These are phyloP conservation scores for Ceyx margarethae DNA, from an alignment of 2,113 vertebrate genomes.

Conservation along the genomic window DNA sequence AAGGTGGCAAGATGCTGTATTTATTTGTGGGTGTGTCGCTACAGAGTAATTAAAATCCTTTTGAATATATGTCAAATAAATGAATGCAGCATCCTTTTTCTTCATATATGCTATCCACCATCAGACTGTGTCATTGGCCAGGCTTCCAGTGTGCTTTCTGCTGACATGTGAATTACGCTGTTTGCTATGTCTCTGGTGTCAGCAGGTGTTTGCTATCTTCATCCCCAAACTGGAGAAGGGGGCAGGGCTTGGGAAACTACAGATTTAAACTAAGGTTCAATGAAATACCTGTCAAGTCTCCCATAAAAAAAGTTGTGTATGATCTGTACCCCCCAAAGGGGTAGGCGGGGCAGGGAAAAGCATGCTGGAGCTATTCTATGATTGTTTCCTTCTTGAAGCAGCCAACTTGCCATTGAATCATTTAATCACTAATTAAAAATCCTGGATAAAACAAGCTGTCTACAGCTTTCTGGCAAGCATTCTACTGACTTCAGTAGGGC, in stretches of 20 bases:
- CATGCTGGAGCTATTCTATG: background rate
- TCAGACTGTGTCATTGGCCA: background rate
- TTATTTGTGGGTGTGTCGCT: background rate
- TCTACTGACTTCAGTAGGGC: background rate
- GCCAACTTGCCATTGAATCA: slow-evolving; percentile 44
- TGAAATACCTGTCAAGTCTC: slow-evolving; percentile 39
- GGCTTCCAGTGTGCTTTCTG: background rate
- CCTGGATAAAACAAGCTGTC: slow-evolving; percentile 32
- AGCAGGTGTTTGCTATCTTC: slow-evolving; percentile 47
- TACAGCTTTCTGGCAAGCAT: slow-evolving; percentile 37
- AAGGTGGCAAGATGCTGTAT: background rate
- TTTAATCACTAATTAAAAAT: slow-evolving; percentile 61
- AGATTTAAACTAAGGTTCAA: slow-evolving; percentile 6
- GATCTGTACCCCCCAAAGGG: slow-evolving; percentile 41
- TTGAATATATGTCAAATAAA: background rate
- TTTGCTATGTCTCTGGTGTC: background rate
- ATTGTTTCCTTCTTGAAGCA: slow-evolving; percentile 6
- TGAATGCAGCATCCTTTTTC: background rate
- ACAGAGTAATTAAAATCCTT: background rate
- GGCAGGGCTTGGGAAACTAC: slow-evolving; percentile 4
- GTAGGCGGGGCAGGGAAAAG: slow-evolving; percentile 26
- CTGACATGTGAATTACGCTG: background rate
- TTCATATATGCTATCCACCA: background rate
- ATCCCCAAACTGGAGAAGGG: slow-evolving; percentile 19
- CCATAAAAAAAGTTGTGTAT: background rate